Percentiles rank a stretch among this genome's conserved stretches.
Conservation (phyloP, 2,113 vertebrate species). For the Catharus bicknelli region DNA sequence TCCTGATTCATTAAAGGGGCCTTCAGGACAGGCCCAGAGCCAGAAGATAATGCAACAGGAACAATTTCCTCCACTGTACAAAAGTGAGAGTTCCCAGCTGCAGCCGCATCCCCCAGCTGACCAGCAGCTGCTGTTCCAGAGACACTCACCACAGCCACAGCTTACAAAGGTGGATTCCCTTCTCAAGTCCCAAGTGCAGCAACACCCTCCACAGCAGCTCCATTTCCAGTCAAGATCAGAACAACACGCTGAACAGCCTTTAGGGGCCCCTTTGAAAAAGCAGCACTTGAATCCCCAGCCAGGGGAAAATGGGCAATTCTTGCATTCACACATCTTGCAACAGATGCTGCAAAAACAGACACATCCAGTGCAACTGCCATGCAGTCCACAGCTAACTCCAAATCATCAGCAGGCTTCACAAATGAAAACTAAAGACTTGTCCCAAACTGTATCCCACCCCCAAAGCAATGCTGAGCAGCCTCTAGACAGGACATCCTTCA, state of each 20-base stretch:
- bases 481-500: conserved; percentile 37
- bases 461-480: conserved; percentile 42
- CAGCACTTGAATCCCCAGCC: conserved; percentile 79
- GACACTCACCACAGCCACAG: conserved; percentile 46
- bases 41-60: conserved; percentile 72
- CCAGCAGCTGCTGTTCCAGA: conserved; percentile 76
- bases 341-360: conserved; percentile 76
- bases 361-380: conserved; percentile 70
- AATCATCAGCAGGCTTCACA: conserved; percentile 65
- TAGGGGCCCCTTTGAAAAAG: conserved; percentile 70
- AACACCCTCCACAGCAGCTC: conserved; percentile 66
- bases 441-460: conserved; percentile 28
- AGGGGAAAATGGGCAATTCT: conserved; percentile 75
- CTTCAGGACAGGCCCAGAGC: conserved; percentile 61
- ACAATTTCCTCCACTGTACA: conserved; percentile 57
- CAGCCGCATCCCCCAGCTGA: conserved; percentile 73
- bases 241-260: conserved; percentile 65
- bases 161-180: conserved; percentile 52
- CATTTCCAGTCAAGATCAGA: conserved; percentile 65
- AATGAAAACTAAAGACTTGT: conserved; percentile 62
- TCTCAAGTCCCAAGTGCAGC: conserved; percentile 63
- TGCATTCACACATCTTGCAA: conserved; percentile 75
- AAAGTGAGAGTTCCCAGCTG: conserved; percentile 46
- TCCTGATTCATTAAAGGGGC: conserved; percentile 63
- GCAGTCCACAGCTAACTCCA: conserved; percentile 64